Evolutionary conservation across 2,888 invertebrate genomes (phyloP).

Genomic region (Seladonia tumulorum): DNA sequence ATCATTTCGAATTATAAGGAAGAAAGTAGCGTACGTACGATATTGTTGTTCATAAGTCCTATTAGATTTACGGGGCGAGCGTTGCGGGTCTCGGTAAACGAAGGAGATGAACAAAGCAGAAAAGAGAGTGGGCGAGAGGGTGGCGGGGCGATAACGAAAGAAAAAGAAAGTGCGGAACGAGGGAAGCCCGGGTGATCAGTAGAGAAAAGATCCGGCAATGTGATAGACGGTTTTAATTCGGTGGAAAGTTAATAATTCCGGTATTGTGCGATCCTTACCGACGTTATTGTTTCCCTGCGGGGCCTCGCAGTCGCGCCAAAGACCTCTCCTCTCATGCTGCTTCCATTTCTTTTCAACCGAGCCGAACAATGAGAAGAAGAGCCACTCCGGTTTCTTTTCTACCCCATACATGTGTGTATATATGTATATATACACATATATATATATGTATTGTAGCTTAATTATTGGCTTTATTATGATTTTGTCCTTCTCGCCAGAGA

Average conservation of each 20-base stretch:
- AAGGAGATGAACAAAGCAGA: conserved; percentile 29
- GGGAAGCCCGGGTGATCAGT: conserved; percentile 32
- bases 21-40: background rate
- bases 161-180: conserved; percentile 22
- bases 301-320: conserved; percentile 68
- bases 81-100: conserved; percentile 10
- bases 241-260: conserved; percentile 82
- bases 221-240: conserved; percentile 80
- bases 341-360: conserved; percentile 75
- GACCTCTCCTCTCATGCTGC: conserved; percentile 58
- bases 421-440: conserved; percentile 17
- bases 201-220: conserved; percentile 66
- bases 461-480: conserved; percentile 83
- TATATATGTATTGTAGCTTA: conserved; percentile 73
- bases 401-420: conserved; percentile 21
- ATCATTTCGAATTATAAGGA: conserved; percentile 4
- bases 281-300: conserved; percentile 81
- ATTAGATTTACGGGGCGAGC: background rate
- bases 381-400: conserved; percentile 69
- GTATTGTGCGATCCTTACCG: conserved; percentile 79
- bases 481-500: conserved; percentile 76
- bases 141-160: conserved; percentile 20
- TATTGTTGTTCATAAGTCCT: background rate
- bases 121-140: conserved; percentile 23
- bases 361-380: conserved; percentile 77